phyloP scores from a whole-genome alignment of 1,140 invertebrate species.

The Acromyrmex echinatior region DNA sequence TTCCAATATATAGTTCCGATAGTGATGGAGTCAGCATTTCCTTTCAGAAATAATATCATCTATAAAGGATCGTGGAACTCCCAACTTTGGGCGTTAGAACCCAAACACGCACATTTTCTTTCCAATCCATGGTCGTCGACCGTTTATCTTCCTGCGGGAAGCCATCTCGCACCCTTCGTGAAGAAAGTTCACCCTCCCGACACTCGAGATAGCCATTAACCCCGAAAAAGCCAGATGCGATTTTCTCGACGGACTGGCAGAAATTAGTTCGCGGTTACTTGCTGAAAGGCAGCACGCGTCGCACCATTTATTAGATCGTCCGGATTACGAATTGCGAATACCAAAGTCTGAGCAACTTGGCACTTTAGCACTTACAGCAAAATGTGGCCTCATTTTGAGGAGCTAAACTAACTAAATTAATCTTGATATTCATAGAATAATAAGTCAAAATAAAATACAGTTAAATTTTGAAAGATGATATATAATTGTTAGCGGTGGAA shows the following conservation, averaged over 20 bases:
- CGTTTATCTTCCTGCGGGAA: slow-evolving; percentile 55
- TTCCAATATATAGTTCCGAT: slow-evolving; percentile 12
- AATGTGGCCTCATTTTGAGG: not conserved
- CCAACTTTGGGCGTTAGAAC: slow-evolving; percentile 11
- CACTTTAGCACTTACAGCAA: slow-evolving; percentile 31
- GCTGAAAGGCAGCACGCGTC: slow-evolving; percentile 47
- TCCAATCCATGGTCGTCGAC: slow-evolving; percentile 43
- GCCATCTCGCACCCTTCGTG: slow-evolving; percentile 58
- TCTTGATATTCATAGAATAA: not conserved
- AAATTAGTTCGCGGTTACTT: slow-evolving; percentile 62
- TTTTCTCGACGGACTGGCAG: slow-evolving; percentile 52
- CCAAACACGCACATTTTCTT: slow-evolving; percentile 58
- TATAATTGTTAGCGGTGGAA: no score
- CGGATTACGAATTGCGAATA: slow-evolving; percentile 45
- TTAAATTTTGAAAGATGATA: no score
- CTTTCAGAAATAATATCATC: slow-evolving; percentile 34
- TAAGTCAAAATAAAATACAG: not conserved
- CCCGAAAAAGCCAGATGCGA: slow-evolving; percentile 60
- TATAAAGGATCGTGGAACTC: slow-evolving; percentile 5
- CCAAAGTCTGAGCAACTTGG: slow-evolving; percentile 22
- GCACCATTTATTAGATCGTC: slow-evolving; percentile 49
- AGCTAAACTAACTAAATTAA: not conserved
- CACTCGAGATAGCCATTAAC: slow-evolving; percentile 60
- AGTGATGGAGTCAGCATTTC: not conserved
- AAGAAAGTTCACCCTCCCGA: slow-evolving; percentile 54